Evolutionary conservation across 1,140 invertebrate genomes (phyloP), one percentile per base, ranked within the genome.

Genomic region (Eulimnadia texana): DNA sequence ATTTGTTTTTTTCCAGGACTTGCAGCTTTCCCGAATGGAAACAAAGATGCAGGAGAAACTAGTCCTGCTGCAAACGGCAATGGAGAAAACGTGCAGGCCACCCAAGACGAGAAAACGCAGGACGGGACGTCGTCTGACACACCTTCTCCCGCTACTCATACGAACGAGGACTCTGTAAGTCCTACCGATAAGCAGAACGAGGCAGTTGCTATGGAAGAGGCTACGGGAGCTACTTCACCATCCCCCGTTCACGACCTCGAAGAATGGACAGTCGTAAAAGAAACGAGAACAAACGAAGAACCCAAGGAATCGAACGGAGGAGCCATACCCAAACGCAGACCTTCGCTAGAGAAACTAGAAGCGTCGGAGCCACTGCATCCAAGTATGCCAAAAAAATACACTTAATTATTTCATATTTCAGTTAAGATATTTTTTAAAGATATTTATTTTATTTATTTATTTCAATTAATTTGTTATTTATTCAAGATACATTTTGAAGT

Each of bases 191-290:
- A 42, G 16, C 6, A 42, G 33, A 42, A 42, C 33, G 33, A 6
- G 6, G 33, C 16, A 9, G 33, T 9, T 42, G 6, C 33, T 42
- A 9, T 42, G 33, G 33, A 42, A 42, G 33, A 6, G 6, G 33
- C 33, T 24, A 57, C 27, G 20, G n/a, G n/a, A n/a, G 27, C 16
- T 6, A 28, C 3, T 13, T 20, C 11, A 49, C 29, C 50, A 19
- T 33, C 3, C 1, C 54, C 24, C 56, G 52, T 23, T 52, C 29
- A 53, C 23, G 63, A 65, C 9, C 33, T 50, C 20, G 67, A 66
- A 23, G 67, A 65, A 47, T 68, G 67, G 67, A 67, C 64, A 19
- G 23, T 68, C 3, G 64, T 68, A 3, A 66, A 63, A 19, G 59
- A 28, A 20, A 22, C 13, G 16, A 10, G 10, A 2, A 2, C 28